Conservation (phyloP, 2,113 vertebrate genomes). For the human region GRCh38 chr14:65004001-65004500, state of each 20-base stretch:
- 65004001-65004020: background rate
- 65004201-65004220: constrained; percentile 52
- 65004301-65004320: constrained; percentile 90
- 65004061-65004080: background rate
- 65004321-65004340: background rate
- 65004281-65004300: constrained; percentile 89
- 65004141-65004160: too few species aligned
- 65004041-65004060: background rate
- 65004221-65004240: background rate
- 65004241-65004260: constrained; percentile 91
- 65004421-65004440: background rate
- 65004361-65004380: background rate
- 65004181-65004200: background rate
- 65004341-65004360: background rate
- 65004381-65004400: background rate
- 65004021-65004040: background rate
- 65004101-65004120: background rate
- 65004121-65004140: background rate
- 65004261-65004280: constrained; percentile 91
- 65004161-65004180: background rate
- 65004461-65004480: background rate
- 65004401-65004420: background rate
- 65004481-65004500: background rate
- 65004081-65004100: background rate
- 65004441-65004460: background rate